A percentile compares a stretch with the other conserved stretches of the same genome.
These are phyloP conservation scores for Solenodon paradoxus DNA, from an alignment of 2,113 vertebrate genomes.

Conservation along the genomic window DNA sequence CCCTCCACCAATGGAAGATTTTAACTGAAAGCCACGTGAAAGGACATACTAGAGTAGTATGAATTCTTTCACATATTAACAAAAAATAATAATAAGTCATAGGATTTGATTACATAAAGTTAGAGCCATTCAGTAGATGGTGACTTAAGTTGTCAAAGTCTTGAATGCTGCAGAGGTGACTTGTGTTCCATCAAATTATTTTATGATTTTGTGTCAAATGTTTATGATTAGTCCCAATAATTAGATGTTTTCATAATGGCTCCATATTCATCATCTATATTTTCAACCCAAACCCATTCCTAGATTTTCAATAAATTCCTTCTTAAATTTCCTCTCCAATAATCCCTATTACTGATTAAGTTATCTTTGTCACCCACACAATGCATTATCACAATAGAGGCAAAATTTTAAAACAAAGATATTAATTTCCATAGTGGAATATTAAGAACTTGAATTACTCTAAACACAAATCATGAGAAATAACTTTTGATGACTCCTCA, in stretches of 20 bases:
- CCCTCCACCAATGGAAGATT: background rate
- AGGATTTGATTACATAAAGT: too few species aligned
- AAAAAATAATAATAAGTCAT: background rate
- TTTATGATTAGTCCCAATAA: background rate
- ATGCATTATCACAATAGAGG: too few species aligned
- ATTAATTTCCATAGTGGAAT: background rate
- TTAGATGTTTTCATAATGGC: background rate
- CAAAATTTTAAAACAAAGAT: too few species aligned
- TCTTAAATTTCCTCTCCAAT: background rate
- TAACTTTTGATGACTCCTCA: background rate
- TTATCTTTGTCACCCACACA: too few species aligned
- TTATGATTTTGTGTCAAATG: background rate
- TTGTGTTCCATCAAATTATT: background rate
- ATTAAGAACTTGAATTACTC: background rate
- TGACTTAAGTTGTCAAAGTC: too few species aligned
- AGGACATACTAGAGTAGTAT: rapidly evolving
- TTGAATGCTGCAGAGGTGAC: too few species aligned
- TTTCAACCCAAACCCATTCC: background rate
- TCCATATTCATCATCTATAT: background rate
- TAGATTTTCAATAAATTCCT: background rate
- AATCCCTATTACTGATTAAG: background rate
- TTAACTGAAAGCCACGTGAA: background rate
- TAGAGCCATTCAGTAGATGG: too few species aligned
- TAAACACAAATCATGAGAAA: background rate
- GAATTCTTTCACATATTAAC: background rate